phyloP scores from a whole-genome alignment of 2,797 vertebrate species.

The Morus bassanus region DNA sequence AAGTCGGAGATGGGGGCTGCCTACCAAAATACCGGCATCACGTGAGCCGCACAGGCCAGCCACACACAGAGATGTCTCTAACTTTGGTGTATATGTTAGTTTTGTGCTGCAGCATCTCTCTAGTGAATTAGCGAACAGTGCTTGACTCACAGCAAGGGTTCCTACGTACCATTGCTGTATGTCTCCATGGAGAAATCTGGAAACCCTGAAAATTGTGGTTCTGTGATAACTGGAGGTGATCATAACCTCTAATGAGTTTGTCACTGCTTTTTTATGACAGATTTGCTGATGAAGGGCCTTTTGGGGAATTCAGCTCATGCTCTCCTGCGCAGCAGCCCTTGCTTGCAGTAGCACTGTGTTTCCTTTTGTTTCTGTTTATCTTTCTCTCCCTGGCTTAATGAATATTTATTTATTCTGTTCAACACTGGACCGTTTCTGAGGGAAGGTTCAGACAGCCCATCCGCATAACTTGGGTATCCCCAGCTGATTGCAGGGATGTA shows the following conservation, averaged over 20 bases:
- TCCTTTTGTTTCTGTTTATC: not conserved
- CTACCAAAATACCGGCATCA: not conserved
- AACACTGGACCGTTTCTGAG: not conserved
- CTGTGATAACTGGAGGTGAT: not conserved
- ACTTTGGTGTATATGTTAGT: not conserved
- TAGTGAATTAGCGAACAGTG: not conserved
- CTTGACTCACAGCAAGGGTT: not conserved
- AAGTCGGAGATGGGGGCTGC: not conserved
- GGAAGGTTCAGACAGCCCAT: not conserved
- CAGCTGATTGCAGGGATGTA: not conserved
- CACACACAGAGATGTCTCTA: not conserved
- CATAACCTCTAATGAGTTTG: not conserved
- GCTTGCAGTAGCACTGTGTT: not conserved
- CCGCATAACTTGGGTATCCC: rapidly evolving
- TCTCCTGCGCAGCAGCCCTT: not conserved
- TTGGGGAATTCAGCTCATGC: not conserved
- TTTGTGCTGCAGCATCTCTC: not conserved
- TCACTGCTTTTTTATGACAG: not conserved
- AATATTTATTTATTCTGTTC: not conserved
- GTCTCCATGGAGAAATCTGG: not conserved
- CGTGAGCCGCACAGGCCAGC: not conserved
- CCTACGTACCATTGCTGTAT: rapidly evolving
- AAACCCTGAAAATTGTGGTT: not conserved
- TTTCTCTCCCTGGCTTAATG: not conserved
- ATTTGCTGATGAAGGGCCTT: not conserved